Base-by-base conservation (phyloP, 2,113 vertebrate genomes). In the Erpornis zantholeuca region DNA sequence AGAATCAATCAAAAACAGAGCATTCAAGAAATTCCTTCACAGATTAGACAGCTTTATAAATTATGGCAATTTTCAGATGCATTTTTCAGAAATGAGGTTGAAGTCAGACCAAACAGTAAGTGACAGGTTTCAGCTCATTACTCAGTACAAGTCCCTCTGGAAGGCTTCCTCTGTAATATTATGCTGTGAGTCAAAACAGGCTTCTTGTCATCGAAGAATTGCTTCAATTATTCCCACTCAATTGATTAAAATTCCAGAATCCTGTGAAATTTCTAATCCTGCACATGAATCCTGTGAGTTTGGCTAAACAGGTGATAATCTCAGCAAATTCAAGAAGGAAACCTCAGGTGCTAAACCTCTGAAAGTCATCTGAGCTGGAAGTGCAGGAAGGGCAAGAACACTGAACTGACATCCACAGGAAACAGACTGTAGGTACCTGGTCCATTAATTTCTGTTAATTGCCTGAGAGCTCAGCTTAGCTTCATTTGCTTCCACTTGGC, bases 361-460 rank as follows among this genome's bases (percentile, higher is more conserved):
- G 63, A 82, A 95, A 73, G 45, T 80, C 17, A 80, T 70, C 40
- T 77, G 36, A 86, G 50, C 29, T 93, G 66, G 36, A 79, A 92
- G 52, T 19, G 31, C n/a, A 49, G 54, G 45, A 86, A 85, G 56
- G 11, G 8, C 88, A 93, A 94, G 59, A 88, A 90, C 90, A 93
- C 28, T 8, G 22, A 87, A 64, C 59, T 15, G 63, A 82, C 40
- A 66, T 5, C 8, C 5, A 7, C 63, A 80, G 76, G 63, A 90
- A 96, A 90, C 85, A 93, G 94, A 82, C 79, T 95, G 94, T 4
- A 77, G 68, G 33, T 83, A 96, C 68, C 63, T 80, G 94, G 59
- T 88, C 92, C 63, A 96, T 96, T 95, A 94, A 92, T 95, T 95
- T 88, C 50, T 66, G 54, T 80, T 95, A 97, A 94, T 72, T 88